Evolutionary conservation across 2,888 invertebrate genomes (phyloP).

Genomic region (Petrolisthes manimaculis): DNA sequence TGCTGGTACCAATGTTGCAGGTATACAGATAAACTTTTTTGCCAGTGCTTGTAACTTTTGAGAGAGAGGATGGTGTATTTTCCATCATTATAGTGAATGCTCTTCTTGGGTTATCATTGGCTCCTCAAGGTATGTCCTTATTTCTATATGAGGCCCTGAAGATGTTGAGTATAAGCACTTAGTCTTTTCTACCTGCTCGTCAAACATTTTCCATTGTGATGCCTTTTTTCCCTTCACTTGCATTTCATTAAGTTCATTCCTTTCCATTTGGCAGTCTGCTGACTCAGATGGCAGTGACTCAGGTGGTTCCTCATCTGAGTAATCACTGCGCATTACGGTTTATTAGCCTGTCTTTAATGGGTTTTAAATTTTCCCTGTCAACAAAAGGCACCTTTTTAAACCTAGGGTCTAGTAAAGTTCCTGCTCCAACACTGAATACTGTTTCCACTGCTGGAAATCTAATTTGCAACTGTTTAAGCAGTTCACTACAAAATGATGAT

Average conservation of each 20-base stretch:
- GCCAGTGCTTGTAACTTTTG: no score
- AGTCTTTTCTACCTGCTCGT: slow-evolving; percentile 2
- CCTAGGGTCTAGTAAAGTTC: slow-evolving; percentile 28
- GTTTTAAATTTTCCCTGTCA: not conserved
- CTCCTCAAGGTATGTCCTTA: no score
- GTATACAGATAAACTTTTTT: no score
- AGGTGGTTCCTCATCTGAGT: not conserved
- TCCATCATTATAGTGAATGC: no score
- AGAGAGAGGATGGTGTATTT: no score
- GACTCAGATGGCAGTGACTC: not conserved
- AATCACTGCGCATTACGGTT: not conserved
- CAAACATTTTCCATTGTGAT: slow-evolving; percentile 19
- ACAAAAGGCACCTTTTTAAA: slow-evolving; percentile 32
- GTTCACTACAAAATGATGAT: slow-evolving; percentile 8
- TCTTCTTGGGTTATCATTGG: no score
- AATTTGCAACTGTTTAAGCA: not conserved
- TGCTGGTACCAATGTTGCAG: no score
- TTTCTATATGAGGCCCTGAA: no score
- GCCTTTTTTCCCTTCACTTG: not conserved
- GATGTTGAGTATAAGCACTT: not conserved
- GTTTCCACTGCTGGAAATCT: slow-evolving; percentile 19
- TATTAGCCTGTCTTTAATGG: not conserved
- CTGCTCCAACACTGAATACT: not conserved
- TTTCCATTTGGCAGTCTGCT: not conserved
- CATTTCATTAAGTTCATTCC: not conserved